phyloP scores from a whole-genome alignment of 2,113 vertebrate species.

The Pseudorectes ferrugineus region DNA sequence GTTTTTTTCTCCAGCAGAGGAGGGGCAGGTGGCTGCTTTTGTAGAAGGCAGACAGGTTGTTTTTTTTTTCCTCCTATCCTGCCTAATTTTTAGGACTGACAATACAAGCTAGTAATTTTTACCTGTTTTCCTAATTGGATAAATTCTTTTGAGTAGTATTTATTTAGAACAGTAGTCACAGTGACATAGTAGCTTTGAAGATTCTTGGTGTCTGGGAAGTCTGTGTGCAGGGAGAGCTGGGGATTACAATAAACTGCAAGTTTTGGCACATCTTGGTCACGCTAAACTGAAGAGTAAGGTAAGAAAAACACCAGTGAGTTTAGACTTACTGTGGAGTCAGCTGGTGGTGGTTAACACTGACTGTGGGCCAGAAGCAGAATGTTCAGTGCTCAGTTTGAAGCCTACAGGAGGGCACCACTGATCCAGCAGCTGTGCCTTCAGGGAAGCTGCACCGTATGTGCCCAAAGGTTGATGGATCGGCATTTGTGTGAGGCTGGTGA shows the following conservation, averaged over 20 bases:
- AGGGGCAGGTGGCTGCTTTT: not conserved
- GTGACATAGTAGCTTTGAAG: not conserved
- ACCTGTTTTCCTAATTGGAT: not conserved
- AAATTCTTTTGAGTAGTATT: not conserved
- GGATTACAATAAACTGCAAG: not conserved
- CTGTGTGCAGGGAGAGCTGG: not conserved
- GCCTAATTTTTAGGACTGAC: not conserved
- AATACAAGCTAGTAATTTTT: not conserved
- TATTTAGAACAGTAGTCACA: not conserved
- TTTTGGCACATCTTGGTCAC: not conserved
- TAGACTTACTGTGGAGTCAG: not conserved
- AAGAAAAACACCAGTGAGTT: not conserved
- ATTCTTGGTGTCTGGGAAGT: not conserved
- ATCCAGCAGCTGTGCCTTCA: not conserved
- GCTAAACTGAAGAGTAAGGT: no score
- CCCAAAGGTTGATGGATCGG: fast-evolving
- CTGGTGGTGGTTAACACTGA: not conserved
- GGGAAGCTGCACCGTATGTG: not conserved
- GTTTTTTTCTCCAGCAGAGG: not conserved
- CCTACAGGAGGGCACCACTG: not conserved
- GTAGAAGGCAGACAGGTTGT: not conserved
- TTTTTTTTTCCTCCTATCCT: not conserved
- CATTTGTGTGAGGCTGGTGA: not conserved
- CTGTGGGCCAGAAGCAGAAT: not conserved
- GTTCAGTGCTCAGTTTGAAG: no score